Base-by-base conservation (phyloP, 2,797 vertebrate genomes). In the Pygocentrus nattereri region DNA sequence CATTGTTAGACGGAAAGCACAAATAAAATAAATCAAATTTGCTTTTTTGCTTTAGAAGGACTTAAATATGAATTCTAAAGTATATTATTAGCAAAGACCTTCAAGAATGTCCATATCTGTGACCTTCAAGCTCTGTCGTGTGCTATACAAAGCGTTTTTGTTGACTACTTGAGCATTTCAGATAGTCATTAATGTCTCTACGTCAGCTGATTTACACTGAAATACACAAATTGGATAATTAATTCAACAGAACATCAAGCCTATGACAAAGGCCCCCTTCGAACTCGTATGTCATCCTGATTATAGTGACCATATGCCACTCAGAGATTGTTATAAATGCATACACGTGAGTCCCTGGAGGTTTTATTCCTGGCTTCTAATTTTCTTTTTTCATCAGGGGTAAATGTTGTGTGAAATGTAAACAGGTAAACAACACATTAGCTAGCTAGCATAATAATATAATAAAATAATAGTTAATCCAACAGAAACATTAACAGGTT, bases 11-110 rank as follows among this genome's bases (percentile, higher is more conserved):
- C 41, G 13, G 38, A 27, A 23, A 21, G 47, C 62, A 64, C 52
- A 68, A 71, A 71, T 69, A 56, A 19, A 74, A 52, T 54, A n/a
- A n/a, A n/a, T n/a, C n/a, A n/a, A n/a, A n/a, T n/a, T n/a, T n/a
- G n/a, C n/a, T n/a, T n/a, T n/a, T n/a, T n/a, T 70, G 68, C 67
- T 69, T 70, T 34, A 38, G 31, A 23, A 47, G n/a, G 13, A 21
- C 23, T 30, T 16, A 71, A 30, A 30, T 30, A 3, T 21, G 18
- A 3, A 25, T 61, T 27, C 11, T 27, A 12, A 61, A 61, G 12
- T 10, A 25, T 13, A 23, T 18, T 47, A 21, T 38, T 18, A 38
- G 21, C 1, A 0, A 25, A 69, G 4, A 11, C 10, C 21, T 69
- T 47, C 41, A 47, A 23, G 12, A 67, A 27, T 16, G n/a, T 23